Percentiles rank a stretch among this genome's conserved stretches.
phyloP scores from a whole-genome alignment of 2,113 vertebrate species.

The Ramphastos sulfuratus region DNA sequence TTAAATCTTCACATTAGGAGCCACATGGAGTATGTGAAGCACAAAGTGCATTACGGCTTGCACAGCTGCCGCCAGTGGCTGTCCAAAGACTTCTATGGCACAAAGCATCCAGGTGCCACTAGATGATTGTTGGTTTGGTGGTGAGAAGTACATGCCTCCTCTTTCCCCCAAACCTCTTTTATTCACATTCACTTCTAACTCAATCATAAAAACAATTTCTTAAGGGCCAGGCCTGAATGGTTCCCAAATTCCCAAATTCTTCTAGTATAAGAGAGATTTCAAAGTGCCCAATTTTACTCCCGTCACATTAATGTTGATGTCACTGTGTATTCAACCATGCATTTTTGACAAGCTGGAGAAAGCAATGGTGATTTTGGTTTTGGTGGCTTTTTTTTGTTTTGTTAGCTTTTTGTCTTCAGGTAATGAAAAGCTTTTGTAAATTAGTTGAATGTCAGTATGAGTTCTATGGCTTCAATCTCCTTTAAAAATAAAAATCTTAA shows the following conservation, averaged over 20 bases:
- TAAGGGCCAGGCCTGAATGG: constrained; percentile 66
- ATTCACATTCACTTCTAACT: constrained; percentile 10
- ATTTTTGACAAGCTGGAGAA: constrained; percentile 75
- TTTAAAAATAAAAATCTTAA: constrained; percentile 88
- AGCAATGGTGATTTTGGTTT: constrained; percentile 79
- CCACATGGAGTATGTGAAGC: constrained; percentile 41
- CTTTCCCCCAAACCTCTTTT: constrained; percentile 24
- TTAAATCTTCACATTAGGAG: constrained; percentile 21
- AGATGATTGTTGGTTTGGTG: constrained; percentile 1
- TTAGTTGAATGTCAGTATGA: constrained; percentile 86
- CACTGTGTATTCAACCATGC: constrained; percentile 67
- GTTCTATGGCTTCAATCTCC: constrained; percentile 99
- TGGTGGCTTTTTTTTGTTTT: constrained; percentile 4
- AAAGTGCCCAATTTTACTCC: constrained; percentile 61
- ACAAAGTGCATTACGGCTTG: neutral
- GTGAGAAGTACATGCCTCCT: neutral
- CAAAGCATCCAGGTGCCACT: constrained; percentile 21
- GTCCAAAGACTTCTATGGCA: constrained; percentile 57
- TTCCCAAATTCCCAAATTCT: constrained; percentile 48
- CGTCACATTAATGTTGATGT: constrained; percentile 13
- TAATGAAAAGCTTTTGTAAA: constrained; percentile 84
- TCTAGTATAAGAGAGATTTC: constrained; percentile 27
- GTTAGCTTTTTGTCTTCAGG: constrained; percentile 75
- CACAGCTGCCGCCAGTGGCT: constrained; percentile 42
- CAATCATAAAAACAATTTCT: constrained; percentile 27